Evolutionary conservation across 2,888 invertebrate species (phyloP).

Genomic region (Conistra vaccinii): DNA sequence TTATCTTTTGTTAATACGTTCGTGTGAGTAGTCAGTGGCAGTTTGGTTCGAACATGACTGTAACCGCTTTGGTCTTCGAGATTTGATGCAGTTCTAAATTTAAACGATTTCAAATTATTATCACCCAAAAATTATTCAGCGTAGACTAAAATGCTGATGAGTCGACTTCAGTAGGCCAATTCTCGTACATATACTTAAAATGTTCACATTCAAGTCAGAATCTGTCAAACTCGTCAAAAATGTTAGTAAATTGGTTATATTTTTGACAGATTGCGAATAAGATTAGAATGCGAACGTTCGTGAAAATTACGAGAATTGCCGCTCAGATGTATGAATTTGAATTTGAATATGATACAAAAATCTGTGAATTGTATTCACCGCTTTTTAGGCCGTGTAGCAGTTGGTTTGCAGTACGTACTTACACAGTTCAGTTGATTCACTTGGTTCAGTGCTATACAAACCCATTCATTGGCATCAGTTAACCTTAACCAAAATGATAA

Average conservation of each 20-base stretch:
- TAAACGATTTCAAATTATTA: neutral
- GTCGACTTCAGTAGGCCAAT: no score
- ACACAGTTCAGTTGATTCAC: neutral
- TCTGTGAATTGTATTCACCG: neutral
- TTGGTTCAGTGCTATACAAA: neutral
- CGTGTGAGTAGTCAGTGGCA: slow-evolving; percentile 46
- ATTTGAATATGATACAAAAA: no score
- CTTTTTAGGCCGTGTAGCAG: neutral
- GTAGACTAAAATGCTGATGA: neutral
- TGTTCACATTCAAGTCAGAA: no score
- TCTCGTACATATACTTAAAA: no score
- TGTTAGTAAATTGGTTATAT: no score
- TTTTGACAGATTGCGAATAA: no score
- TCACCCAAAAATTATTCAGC: neutral
- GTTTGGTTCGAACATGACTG: slow-evolving; percentile 11
- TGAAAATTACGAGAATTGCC: no score
- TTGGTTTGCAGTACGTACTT: neutral
- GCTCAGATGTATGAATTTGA: no score
- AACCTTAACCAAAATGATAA: no score
- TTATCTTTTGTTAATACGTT: slow-evolving; percentile 50
- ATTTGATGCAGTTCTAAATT: slow-evolving; percentile 7
- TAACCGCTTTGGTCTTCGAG: neutral
- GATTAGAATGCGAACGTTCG: no score
- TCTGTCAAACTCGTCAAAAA: no score
- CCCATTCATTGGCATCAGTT: neutral